Conservation (phyloP, 2,888 invertebrate genomes). For the Rhyacophila evoluta region DNA sequence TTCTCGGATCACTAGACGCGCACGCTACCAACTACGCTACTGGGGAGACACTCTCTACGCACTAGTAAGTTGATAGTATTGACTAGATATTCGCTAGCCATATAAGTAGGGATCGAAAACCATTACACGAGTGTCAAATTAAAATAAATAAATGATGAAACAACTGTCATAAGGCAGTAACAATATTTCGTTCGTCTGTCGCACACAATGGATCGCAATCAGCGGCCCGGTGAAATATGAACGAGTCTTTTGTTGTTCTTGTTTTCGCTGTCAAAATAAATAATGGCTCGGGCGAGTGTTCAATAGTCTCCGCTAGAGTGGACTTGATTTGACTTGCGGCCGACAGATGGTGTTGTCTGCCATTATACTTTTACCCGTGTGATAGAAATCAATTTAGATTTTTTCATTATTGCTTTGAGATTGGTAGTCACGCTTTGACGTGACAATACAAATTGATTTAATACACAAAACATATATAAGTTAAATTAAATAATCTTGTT, state of each 20-base stretch:
- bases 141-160: conserved; percentile 7
- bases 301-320: background rate
- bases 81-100: too few relatives aligned
- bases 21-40: too few relatives aligned
- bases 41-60: too few relatives aligned
- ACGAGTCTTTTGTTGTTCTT: background rate
- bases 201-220: conserved; percentile 4
- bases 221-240: conserved; percentile 9
- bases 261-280: conserved; percentile 18
- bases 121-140: background rate
- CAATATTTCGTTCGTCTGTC: conserved; percentile 12
- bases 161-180: background rate
- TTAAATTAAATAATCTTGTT: too few relatives aligned
- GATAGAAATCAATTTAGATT: background rate
- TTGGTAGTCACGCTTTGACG: background rate
- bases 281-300: background rate
- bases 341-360: conserved; percentile 7
- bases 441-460: too few relatives aligned
- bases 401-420: background rate
- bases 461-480: too few relatives aligned
- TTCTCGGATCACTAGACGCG: too few relatives aligned
- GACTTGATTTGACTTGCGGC: conserved; percentile 9
- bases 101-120: too few relatives aligned
- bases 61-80: too few relatives aligned
- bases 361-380: conserved; percentile 5